phyloP scores from a whole-genome alignment of 2,797 vertebrate species.

The Chaetophractus vellerosus region DNA sequence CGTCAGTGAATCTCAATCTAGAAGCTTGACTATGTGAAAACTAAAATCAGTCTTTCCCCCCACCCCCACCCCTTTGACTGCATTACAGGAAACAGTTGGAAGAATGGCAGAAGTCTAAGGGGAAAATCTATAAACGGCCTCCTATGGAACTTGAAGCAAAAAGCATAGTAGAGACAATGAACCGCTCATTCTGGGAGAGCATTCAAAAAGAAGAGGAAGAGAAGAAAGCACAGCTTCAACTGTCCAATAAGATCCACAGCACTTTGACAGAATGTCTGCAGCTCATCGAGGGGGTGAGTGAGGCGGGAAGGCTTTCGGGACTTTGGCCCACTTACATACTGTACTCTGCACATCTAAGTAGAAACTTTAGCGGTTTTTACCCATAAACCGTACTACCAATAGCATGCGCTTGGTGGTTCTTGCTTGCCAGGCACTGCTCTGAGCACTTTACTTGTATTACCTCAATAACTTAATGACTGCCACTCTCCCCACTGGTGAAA shows the following conservation, averaged over 20 bases:
- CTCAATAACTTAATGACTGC: not conserved
- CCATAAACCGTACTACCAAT: not conserved
- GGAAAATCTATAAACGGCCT: slow-evolving; percentile 96
- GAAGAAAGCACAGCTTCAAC: slow-evolving; percentile 88
- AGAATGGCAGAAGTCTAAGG: slow-evolving; percentile 94
- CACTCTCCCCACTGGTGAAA: not conserved
- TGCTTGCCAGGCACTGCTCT: not conserved
- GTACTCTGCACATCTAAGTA: not conserved
- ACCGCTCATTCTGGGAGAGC: slow-evolving; percentile 89
- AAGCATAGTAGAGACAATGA: slow-evolving; percentile 76
- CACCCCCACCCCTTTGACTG: not conserved
- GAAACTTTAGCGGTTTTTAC: not conserved
- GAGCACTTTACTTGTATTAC: not conserved
- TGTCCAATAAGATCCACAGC: slow-evolving; percentile 89
- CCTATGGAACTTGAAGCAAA: slow-evolving; percentile 91
- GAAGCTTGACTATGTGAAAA: slow-evolving; percentile 7
- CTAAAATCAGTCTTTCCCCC: not conserved
- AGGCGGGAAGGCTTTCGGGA: not conserved
- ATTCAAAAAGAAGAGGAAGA: slow-evolving; percentile 91
- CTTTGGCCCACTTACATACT: not conserved
- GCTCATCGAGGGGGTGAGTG: slow-evolving; percentile 91
- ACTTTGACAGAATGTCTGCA: slow-evolving; percentile 93
- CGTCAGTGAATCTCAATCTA: not conserved
- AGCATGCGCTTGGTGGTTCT: not conserved
- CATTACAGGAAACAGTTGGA: slow-evolving; percentile 92